These are phyloP conservation scores for Drosophila saltans DNA, from an alignment of 1,140 invertebrate species.

Conservation along the genomic window DNA sequence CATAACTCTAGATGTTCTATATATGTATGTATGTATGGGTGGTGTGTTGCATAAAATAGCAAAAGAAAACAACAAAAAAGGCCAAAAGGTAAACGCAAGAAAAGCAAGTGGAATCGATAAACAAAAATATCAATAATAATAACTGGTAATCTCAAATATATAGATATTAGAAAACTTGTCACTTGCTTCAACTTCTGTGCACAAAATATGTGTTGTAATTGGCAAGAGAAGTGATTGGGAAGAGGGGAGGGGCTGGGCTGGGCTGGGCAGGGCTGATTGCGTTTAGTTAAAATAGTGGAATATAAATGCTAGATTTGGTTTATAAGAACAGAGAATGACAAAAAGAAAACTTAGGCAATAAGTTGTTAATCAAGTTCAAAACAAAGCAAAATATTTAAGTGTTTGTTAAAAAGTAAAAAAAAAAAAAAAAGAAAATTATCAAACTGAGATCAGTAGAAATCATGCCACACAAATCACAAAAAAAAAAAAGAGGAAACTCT, in stretches of 20 bases:
- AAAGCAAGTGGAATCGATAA: slow-evolving; percentile 1
- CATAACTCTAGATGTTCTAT: slow-evolving; percentile 42
- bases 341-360: slow-evolving; percentile 18
- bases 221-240: background rate
- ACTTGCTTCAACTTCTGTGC: slow-evolving; percentile 32
- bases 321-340: slow-evolving; percentile 38
- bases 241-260: background rate
- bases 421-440: background rate
- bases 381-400: background rate
- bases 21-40: background rate
- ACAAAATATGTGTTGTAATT: slow-evolving; percentile 16
- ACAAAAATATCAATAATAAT: slow-evolving; percentile 1
- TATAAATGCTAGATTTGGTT: slow-evolving; percentile 1
- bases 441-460: too few species aligned
- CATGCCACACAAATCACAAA: too few species aligned
- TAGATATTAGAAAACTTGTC: slow-evolving; percentile 13
- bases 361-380: background rate
- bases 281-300: background rate
- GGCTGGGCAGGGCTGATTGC: background rate
- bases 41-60: slow-evolving; percentile 33
- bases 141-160: background rate
- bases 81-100: slow-evolving; percentile 30
- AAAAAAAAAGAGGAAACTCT: background rate
- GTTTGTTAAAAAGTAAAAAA: slow-evolving; percentile 21
- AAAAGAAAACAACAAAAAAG: slow-evolving; percentile 45